Conservation (phyloP, 2,113 vertebrate genomes). For the Python bivittatus region DNA sequence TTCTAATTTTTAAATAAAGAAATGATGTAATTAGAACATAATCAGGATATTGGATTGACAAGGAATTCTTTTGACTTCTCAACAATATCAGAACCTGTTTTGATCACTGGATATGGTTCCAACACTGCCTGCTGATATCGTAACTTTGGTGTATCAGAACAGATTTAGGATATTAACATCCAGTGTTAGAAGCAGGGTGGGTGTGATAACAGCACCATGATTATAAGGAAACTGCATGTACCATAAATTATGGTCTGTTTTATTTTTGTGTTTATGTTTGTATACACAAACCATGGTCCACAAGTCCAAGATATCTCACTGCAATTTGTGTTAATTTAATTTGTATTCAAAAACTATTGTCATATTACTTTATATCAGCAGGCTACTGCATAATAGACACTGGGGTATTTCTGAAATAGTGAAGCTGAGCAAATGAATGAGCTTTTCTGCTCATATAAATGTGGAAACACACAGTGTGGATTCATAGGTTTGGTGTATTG, state of each 20-base stretch:
- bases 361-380: background rate
- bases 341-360: background rate
- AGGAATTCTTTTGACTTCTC: background rate
- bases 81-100: background rate
- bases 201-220: background rate
- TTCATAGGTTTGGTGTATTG: background rate
- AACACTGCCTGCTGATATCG: background rate
- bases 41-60: background rate
- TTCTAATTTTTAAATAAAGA: background rate
- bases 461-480: background rate
- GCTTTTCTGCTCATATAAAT: background rate
- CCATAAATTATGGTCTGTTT: background rate
- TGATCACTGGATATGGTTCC: background rate
- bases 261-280: background rate
- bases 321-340: background rate
- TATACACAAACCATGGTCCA: background rate
- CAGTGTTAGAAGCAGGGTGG: background rate
- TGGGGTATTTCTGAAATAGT: background rate
- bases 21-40: background rate
- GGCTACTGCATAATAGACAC: background rate
- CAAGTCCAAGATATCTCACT: background rate
- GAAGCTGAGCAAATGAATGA: background rate
- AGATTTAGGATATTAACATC: background rate
- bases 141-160: background rate
- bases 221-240: background rate